phyloP scores from a whole-genome alignment of 2,113 vertebrate species.

The Neotragus moschatus region DNA sequence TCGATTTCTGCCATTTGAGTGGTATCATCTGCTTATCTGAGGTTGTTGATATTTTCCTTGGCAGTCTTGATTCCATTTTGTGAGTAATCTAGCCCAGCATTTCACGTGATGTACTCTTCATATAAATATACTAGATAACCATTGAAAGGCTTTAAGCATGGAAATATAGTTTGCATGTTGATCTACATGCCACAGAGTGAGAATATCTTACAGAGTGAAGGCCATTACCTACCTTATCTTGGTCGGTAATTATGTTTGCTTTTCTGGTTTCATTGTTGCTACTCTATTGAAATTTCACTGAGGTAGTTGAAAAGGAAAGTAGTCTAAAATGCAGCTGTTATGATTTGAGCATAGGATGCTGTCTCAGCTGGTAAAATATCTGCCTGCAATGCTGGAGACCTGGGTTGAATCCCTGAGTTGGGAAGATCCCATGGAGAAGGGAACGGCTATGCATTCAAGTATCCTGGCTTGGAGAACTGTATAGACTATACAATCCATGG shows the following conservation, averaged over 20 bases:
- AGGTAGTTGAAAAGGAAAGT: not conserved
- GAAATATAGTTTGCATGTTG: not conserved
- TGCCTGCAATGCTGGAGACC: accelerated
- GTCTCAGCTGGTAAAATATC: not conserved
- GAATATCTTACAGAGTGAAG: not conserved
- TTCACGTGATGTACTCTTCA: not conserved
- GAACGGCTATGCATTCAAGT: accelerated
- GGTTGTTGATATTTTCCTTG: not conserved
- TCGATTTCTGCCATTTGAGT: not conserved
- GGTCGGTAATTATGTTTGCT: not conserved
- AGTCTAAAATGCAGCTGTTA: not conserved
- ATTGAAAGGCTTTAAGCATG: not conserved
- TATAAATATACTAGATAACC: not conserved
- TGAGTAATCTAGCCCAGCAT: not conserved
- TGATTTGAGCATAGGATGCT: not conserved
- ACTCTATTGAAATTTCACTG: not conserved
- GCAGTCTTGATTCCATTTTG: not conserved
- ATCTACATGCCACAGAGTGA: not conserved
- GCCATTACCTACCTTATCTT: not conserved
- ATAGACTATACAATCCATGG: not conserved
- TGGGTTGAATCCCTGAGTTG: not conserved
- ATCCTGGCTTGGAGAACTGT: not conserved
- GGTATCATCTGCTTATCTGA: not conserved
- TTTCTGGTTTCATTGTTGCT: not conserved
- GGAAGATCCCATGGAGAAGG: not conserved